phyloP scores from a whole-genome alignment of 2,113 vertebrate species.

The Dicentrarchus labrax region DNA sequence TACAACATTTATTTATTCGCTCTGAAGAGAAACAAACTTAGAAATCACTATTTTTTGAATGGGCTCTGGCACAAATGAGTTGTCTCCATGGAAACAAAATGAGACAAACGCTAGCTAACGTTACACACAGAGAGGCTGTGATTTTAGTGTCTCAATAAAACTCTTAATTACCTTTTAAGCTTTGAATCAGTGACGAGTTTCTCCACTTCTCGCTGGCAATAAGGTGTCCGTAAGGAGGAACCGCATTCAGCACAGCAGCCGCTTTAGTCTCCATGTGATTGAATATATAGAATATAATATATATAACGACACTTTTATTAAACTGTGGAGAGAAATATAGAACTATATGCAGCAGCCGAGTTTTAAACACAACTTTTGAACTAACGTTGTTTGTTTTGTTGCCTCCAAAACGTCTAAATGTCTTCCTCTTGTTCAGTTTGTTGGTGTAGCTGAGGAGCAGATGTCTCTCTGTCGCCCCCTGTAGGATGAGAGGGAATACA shows the following conservation, averaged over 20 bases:
- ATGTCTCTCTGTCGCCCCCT: neutral
- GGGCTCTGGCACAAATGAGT: no score
- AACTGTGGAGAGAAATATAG: neutral
- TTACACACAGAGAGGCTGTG: no score
- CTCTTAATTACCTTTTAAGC: neutral
- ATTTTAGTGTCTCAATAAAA: neutral
- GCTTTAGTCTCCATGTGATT: neutral
- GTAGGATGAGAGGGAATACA: no score
- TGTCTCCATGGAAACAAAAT: no score
- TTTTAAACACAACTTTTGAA: neutral
- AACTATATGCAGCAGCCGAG: neutral
- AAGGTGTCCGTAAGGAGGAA: neutral
- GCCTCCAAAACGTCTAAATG: neutral
- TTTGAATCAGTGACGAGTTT: neutral
- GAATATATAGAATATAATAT: neutral
- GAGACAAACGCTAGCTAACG: no score
- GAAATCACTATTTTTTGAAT: no score
- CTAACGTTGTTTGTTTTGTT: neutral
- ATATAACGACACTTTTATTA: neutral
- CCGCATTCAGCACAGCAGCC: no score
- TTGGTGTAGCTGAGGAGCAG: neutral
- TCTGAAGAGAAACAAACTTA: no score
- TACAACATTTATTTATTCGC: no score
- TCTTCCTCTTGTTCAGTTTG: neutral
- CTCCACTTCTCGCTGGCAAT: neutral